Evolutionary conservation across 2,888 invertebrate genomes (phyloP).

Genomic region (Synanthedon myopaeformis): DNA sequence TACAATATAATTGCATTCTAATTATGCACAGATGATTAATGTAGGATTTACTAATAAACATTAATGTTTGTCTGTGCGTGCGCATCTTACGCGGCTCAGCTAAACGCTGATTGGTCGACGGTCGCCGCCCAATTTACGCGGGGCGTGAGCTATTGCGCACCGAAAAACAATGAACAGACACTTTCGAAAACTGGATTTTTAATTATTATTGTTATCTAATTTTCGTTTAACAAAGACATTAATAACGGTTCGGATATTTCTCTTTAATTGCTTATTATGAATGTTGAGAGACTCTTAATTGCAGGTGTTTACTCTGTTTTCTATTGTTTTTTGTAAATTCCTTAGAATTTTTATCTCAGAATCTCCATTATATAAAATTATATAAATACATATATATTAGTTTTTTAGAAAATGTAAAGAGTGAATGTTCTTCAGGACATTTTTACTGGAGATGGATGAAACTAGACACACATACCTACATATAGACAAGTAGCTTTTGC

Average conservation of each 20-base stretch:
- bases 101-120: conserved; percentile 30
- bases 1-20: not conserved
- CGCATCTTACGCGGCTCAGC: conserved; percentile 9
- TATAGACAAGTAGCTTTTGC: not conserved
- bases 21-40: not conserved
- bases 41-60: not conserved
- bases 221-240: not conserved
- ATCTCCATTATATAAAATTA: too few relatives aligned
- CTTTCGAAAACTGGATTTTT: conserved; percentile 10
- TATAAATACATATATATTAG: too few relatives aligned
- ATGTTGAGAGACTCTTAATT: too few relatives aligned
- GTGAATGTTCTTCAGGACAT: too few relatives aligned
- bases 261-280: too few relatives aligned
- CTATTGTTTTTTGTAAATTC: too few relatives aligned
- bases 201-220: not conserved
- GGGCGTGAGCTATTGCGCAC: conserved; percentile 9
- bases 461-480: too few relatives aligned
- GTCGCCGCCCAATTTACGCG: conserved; percentile 29
- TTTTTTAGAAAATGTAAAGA: too few relatives aligned
- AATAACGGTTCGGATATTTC: not conserved
- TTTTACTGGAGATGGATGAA: too few relatives aligned
- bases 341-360: too few relatives aligned
- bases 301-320: too few relatives aligned
- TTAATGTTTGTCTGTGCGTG: not conserved
- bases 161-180: conserved; percentile 31